Conservation (phyloP, 1,140 invertebrate species). For the fruit fly (Drosophila melanogaster) region DNA sequence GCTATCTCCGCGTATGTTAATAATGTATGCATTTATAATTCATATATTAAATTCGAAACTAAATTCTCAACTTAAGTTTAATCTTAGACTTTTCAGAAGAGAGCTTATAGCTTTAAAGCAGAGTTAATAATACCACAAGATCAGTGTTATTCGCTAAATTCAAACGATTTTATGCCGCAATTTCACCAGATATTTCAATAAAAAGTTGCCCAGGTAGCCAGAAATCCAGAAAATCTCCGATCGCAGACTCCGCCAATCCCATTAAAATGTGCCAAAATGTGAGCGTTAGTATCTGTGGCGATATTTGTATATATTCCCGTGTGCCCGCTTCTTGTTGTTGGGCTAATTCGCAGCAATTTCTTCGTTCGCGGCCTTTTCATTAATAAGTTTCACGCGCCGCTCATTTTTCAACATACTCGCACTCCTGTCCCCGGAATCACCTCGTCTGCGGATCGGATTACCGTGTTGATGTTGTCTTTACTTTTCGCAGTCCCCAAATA, state of each 20-base stretch:
- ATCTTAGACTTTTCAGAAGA: too few species aligned
- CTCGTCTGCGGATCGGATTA: slow-evolving; percentile 68
- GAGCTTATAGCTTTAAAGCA: too few species aligned
- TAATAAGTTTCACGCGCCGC: slow-evolving; percentile 82
- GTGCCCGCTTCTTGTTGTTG: slow-evolving; percentile 50
- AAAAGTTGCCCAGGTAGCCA: slow-evolving; percentile 12
- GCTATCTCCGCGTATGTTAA: too few species aligned
- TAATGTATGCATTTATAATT: too few species aligned
- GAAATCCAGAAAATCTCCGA: slow-evolving; percentile 2
- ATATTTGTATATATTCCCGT: slow-evolving; percentile 16
- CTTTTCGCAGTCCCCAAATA: slow-evolving; percentile 32
- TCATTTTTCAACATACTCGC: slow-evolving; percentile 70
- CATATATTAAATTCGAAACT: too few species aligned
- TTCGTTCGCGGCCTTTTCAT: slow-evolving; percentile 75
- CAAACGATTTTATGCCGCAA: background rate
- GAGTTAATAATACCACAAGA: too few species aligned
- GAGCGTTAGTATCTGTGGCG: slow-evolving; percentile 3
- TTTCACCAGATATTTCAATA: slow-evolving; percentile 19
- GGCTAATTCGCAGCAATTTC: slow-evolving; percentile 67
- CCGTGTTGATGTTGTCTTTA: slow-evolving; percentile 76
- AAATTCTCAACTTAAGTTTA: too few species aligned
- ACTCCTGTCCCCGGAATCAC: slow-evolving; percentile 13
- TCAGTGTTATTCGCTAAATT: too few species aligned
- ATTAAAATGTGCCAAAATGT: slow-evolving; percentile 29
- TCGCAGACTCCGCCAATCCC: slow-evolving; percentile 18